phyloP scores from a whole-genome alignment of 2,888 invertebrate species.

The Pyrochroa serraticornis region DNA sequence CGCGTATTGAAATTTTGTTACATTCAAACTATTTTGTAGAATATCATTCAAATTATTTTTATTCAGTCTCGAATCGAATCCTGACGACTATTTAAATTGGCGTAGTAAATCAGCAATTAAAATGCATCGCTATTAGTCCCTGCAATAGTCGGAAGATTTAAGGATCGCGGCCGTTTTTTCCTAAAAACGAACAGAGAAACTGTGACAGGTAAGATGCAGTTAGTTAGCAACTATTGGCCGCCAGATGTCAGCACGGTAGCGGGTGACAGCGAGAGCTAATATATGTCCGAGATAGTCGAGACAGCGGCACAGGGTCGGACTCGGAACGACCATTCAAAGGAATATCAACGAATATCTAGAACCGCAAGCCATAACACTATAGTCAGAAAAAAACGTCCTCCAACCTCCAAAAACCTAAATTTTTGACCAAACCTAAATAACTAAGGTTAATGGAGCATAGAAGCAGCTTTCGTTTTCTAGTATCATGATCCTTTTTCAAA shows the following conservation, averaged over 20 bases:
- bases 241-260: slow-evolving; percentile 56
- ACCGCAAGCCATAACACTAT: too few relatives aligned
- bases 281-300: slow-evolving; percentile 48
- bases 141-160: slow-evolving; percentile 42
- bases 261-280: slow-evolving; percentile 53
- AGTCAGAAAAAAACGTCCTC: too few relatives aligned
- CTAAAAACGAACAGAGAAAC: slow-evolving; percentile 28
- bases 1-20: too few relatives aligned
- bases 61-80: too few relatives aligned
- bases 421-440: too few relatives aligned
- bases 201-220: slow-evolving; percentile 52
- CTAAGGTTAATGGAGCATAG: too few relatives aligned
- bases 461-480: too few relatives aligned
- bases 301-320: slow-evolving; percentile 40
- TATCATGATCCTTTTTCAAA: too few relatives aligned
- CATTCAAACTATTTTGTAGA: too few relatives aligned
- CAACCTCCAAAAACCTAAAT: background rate
- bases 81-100: slow-evolving; percentile 12
- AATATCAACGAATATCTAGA: background rate
- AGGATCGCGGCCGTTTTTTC: slow-evolving; percentile 37
- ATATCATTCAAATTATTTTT: too few relatives aligned
- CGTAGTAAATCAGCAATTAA: slow-evolving; percentile 23
- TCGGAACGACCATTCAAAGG: background rate
- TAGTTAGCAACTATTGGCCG: slow-evolving; percentile 54
- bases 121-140: slow-evolving; percentile 34